Evolutionary conservation across 2,888 invertebrate genomes (phyloP), one percentile per base, ranked within the genome.

Genomic region (Tillus elongatus): DNA sequence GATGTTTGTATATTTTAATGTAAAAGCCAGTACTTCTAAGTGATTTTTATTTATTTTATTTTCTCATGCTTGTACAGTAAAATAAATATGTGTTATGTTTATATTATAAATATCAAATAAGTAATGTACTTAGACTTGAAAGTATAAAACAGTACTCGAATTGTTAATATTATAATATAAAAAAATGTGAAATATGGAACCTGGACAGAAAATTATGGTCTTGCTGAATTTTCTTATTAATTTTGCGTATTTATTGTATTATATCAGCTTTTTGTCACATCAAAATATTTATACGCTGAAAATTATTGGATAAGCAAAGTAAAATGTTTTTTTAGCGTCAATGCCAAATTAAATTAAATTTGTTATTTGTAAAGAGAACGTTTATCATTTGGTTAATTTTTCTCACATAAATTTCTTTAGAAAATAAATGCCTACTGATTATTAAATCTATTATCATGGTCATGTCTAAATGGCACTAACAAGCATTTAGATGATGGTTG

Each of bases 11-110:
- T 64, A 62, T 64, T 63, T 63, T 63, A 63, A 62, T 63, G 52
- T 64, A 61, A 62, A 64, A 61, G 65, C 66, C 64, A 65, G 64
- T 66, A 64, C 60, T 58, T 59, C 26, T 64, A 63, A 63, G 63
- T 61, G 53, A 61, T 59, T 51, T 57, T 60, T 60, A 61, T 61
- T 63, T 60, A 60, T 62, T 62, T 54, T 50, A 51, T 54, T 57
- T 56, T 57, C 52, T 49, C 51, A 50, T 55, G 53, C 51, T 54
- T 61, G 60, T 61, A 61, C 58, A 61, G 56, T 54, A 43, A 45
- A 42, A 45, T 49, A 45, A 44, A 40, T 49, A 46, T 50, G 42
- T 47, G 47, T 47, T 46, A 43, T 29, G 30, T 29, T 29, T 10
- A 29, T 11, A 29, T 8, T 8, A 10, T 29, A 6, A 11, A n/a